Conservation (phyloP, 2,113 vertebrate species). For the Loxodonta africana region DNA sequence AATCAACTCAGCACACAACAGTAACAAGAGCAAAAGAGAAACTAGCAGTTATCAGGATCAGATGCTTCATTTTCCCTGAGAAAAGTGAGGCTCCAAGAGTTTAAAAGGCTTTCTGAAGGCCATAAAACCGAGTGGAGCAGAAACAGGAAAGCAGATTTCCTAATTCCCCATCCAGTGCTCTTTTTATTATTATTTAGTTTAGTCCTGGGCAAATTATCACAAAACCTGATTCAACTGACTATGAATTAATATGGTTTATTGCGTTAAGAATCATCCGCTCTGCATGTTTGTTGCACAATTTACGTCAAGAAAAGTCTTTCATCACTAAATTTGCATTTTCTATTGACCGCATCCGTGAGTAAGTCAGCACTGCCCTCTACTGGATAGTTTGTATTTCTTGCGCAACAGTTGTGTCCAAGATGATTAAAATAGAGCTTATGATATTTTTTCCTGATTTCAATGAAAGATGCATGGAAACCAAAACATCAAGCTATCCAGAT, state of each 20-base stretch:
- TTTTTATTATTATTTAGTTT: background rate
- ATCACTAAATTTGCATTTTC: background rate
- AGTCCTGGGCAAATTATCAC: background rate
- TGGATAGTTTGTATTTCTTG: conserved; percentile 33
- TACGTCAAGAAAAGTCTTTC: background rate
- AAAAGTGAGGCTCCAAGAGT: background rate
- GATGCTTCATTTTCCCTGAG: background rate
- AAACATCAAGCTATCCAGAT: background rate
- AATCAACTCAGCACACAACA: background rate
- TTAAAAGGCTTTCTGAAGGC: background rate
- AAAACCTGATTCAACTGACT: background rate
- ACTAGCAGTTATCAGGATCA: background rate
- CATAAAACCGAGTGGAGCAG: background rate
- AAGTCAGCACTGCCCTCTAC: conserved; percentile 78
- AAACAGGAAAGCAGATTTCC: background rate
- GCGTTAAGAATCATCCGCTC: background rate
- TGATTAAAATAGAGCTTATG: background rate
- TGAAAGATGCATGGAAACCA: background rate
- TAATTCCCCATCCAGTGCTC: background rate
- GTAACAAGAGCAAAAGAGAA: background rate
- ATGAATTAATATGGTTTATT: background rate
- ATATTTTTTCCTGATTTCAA: conserved; percentile 14
- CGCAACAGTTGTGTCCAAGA: background rate
- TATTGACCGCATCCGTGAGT: background rate
- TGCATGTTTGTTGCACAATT: background rate